phyloP scores from a whole-genome alignment of 2,797 vertebrate genomes.

The Hozukius guyotensis region DNA sequence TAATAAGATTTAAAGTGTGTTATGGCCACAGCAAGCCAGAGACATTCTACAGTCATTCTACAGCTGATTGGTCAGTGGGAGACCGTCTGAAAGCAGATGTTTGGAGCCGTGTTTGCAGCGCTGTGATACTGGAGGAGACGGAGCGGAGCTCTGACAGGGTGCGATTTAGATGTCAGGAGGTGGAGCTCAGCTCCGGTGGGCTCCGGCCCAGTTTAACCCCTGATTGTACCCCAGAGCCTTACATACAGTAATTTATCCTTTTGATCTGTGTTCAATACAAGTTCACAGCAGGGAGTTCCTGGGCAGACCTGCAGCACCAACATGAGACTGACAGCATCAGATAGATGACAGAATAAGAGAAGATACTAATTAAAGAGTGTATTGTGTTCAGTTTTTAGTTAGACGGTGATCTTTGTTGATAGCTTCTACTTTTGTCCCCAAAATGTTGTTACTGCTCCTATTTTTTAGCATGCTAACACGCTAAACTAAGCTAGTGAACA shows the following conservation, averaged over 20 bases:
- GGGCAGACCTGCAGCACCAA: not conserved
- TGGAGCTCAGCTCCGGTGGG: not conserved
- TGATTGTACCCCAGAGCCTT: not conserved
- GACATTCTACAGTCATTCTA: not conserved
- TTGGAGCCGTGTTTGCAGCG: not conserved
- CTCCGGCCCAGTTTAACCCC: not conserved
- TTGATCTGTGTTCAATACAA: constrained; percentile 5
- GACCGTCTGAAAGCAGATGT: not conserved
- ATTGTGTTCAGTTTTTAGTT: not conserved
- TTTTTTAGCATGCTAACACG: not conserved
- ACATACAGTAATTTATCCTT: constrained; percentile 1
- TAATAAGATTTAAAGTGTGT: not conserved
- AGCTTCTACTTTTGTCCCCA: not conserved
- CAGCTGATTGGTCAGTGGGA: not conserved
- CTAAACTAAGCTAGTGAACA: not conserved
- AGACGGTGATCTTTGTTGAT: not conserved
- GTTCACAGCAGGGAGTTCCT: constrained; percentile 1
- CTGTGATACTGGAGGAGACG: not conserved
- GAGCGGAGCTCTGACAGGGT: not conserved
- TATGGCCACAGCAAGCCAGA: not conserved
- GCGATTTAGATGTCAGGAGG: not conserved
- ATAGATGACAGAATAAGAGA: not conserved
- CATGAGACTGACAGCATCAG: not conserved
- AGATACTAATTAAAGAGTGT: not conserved
- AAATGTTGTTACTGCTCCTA: not conserved